Conservation (phyloP, 1,140 invertebrate species). For the Zaprionus inermis region DNA sequence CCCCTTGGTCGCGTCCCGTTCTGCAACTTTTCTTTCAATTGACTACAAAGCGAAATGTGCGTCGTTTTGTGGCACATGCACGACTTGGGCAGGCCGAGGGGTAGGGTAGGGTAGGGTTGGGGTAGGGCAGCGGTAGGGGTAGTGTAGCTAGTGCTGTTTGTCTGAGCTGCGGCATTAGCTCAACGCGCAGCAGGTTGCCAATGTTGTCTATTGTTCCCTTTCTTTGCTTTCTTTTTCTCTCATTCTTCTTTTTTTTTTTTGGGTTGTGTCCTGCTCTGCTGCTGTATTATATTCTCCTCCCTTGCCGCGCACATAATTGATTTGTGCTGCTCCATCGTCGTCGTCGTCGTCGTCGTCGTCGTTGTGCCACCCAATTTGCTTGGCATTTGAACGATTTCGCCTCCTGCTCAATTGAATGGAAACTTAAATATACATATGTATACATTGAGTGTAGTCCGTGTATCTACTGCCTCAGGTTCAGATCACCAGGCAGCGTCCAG, state of each 20-base stretch:
- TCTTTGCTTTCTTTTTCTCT: neutral
- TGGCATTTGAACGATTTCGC: slow-evolving; percentile 57
- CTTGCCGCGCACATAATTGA: slow-evolving; percentile 65
- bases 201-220: slow-evolving; percentile 69
- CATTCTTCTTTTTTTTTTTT: slow-evolving; percentile 21
- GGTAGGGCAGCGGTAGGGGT: neutral
- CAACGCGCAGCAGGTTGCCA: slow-evolving; percentile 72
- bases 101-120: neutral
- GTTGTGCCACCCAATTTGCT: slow-evolving; percentile 48
- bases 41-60: slow-evolving; percentile 52
- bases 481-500: slow-evolving; percentile 8
- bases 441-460: neutral
- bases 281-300: slow-evolving; percentile 18
- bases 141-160: slow-evolving; percentile 56
- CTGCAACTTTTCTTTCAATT: slow-evolving; percentile 44
- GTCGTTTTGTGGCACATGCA: slow-evolving; percentile 35
- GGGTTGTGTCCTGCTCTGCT: slow-evolving; percentile 4
- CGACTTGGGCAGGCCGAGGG: neutral
- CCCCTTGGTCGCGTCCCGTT: neutral
- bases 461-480: slow-evolving; percentile 2
- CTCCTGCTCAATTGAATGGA: slow-evolving; percentile 65
- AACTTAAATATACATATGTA: slow-evolving; percentile 66
- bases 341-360: neutral
- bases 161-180: slow-evolving; percentile 75
- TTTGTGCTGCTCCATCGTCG: slow-evolving; percentile 62